These are phyloP conservation scores for Zophobas morio DNA, from an alignment of 1,140 invertebrate species.

Conservation along the genomic window DNA sequence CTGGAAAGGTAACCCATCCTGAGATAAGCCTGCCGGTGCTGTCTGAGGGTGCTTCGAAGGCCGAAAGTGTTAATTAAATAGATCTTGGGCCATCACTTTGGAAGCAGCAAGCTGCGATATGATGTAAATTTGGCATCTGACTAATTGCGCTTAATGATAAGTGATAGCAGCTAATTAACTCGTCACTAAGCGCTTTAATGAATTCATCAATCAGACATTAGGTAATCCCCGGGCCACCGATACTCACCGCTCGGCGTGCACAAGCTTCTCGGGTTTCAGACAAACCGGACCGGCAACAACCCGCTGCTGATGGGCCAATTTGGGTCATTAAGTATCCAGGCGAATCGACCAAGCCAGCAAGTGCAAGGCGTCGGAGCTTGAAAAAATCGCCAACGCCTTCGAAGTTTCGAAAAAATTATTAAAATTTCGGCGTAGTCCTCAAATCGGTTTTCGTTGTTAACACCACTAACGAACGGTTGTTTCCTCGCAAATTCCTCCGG, in stretches of 20 bases:
- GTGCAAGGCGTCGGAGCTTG: no score
- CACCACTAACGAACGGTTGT: neutral
- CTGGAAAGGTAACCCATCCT: no score
- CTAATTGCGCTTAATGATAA: constrained; percentile 59
- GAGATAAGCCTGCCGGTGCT: no score
- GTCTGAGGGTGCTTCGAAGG: no score
- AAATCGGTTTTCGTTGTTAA: neutral
- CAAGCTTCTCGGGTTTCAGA: constrained; percentile 46
- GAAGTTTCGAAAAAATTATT: no score
- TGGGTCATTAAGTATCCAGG: constrained; percentile 20
- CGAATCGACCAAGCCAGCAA: no score
- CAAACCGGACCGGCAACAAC: constrained; percentile 32
- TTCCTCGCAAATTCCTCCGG: constrained; percentile 25
- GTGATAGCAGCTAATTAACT: constrained; percentile 58
- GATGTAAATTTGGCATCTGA: constrained; percentile 59
- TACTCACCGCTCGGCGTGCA: constrained; percentile 36
- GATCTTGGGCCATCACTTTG: constrained; percentile 21
- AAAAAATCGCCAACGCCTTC: no score
- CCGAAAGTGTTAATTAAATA: constrained; percentile 22
- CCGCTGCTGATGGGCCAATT: constrained; percentile 29
- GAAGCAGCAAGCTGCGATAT: constrained; percentile 32
- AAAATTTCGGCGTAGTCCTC: no score
- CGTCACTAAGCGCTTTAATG: constrained; percentile 58
- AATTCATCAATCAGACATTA: constrained; percentile 61
- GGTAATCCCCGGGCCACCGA: constrained; percentile 48